A percentile compares a stretch with the other conserved stretches of the same genome.
phyloP scores from a whole-genome alignment of 2,888 invertebrate species.

The Drosophila demipolita region DNA sequence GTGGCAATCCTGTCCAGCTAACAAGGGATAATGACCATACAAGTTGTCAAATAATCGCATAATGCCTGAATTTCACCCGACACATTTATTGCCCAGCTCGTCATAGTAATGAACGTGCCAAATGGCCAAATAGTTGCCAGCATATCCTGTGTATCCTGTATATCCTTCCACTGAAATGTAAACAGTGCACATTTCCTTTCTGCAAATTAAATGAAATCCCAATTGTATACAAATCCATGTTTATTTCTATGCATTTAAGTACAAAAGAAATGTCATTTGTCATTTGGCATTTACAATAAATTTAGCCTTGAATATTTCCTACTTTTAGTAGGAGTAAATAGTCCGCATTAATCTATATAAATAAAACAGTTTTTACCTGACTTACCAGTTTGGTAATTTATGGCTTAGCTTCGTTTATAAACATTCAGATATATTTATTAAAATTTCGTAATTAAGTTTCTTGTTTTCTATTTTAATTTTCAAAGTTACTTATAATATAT shows the following conservation, averaged over 20 bases:
- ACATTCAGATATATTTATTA: not conserved
- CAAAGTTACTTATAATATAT: not conserved
- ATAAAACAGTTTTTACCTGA: too few relatives aligned
- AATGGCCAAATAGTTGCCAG: conserved; percentile 47
- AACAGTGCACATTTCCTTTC: conserved; percentile 35
- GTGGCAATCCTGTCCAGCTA: conserved; percentile 25
- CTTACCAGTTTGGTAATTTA: not conserved
- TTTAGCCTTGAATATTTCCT: not conserved
- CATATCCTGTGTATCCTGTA: conserved; percentile 6
- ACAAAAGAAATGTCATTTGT: conserved; percentile 4
- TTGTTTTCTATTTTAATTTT: not conserved
- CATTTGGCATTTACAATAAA: not conserved
- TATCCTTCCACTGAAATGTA: conserved; percentile 29
- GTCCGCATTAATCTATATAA: not conserved
- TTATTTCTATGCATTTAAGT: not conserved
- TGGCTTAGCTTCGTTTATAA: not conserved
- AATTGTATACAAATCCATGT: conserved; percentile 1
- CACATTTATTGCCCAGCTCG: conserved; percentile 39
- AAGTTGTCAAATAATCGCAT: conserved; percentile 66
- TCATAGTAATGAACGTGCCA: conserved; percentile 50
- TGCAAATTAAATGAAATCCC: conserved; percentile 1
- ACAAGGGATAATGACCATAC: conserved; percentile 79
- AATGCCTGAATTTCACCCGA: conserved; percentile 32
- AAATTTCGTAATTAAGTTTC: not conserved
- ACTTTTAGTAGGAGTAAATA: not conserved